These are phyloP conservation scores for Herpetotheres cachinnans DNA, from an alignment of 2,113 vertebrate genomes.

Conservation along the genomic window DNA sequence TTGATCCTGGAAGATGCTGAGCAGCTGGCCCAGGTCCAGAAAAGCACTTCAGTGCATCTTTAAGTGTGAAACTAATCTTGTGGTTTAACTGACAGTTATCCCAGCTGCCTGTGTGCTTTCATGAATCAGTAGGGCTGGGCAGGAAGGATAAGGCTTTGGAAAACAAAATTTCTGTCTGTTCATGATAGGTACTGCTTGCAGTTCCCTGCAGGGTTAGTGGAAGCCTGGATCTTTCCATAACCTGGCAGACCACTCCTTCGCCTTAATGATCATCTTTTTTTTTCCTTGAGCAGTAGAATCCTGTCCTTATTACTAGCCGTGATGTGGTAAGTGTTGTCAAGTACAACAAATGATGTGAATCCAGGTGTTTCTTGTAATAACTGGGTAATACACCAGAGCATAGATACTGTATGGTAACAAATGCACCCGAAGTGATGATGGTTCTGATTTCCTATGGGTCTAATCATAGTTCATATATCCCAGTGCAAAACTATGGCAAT, in stretches of 20 bases:
- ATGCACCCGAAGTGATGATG: background rate
- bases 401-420: background rate
- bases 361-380: background rate
- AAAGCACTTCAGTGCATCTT: conserved; percentile 7
- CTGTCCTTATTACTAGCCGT: background rate
- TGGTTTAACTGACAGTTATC: background rate
- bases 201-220: background rate
- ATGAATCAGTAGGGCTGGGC: background rate
- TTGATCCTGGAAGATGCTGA: background rate
- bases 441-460: background rate
- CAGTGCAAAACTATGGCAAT: background rate
- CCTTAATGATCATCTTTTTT: background rate
- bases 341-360: background rate
- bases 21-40: conserved; percentile 7
- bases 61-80: background rate
- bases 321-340: background rate
- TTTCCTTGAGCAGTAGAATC: background rate
- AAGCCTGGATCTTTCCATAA: background rate
- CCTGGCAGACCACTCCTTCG: background rate
- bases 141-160: background rate
- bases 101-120: background rate
- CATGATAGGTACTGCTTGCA: background rate
- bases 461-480: background rate
- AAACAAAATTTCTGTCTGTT: background rate
- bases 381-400: background rate